Percentiles rank a stretch among this genome's conserved stretches.
Evolutionary conservation across 2,888 invertebrate genomes (phyloP).

Genomic region (Dione vanillae): DNA sequence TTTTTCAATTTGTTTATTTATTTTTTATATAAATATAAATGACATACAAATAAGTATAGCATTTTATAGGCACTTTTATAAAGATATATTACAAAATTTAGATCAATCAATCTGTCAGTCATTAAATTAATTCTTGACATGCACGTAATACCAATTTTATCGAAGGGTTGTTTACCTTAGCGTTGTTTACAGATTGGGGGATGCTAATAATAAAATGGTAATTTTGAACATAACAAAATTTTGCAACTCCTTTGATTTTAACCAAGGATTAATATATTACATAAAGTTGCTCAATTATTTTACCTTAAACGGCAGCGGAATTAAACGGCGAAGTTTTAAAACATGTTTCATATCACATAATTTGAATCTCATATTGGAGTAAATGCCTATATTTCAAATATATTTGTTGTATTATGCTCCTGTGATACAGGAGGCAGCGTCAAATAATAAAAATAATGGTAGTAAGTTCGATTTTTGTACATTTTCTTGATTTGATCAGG

Average conservation of each 20-base stretch:
- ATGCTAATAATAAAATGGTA: constrained; percentile 28
- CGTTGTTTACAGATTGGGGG: background rate
- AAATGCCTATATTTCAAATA: too few relatives aligned
- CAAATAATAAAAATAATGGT: too few relatives aligned
- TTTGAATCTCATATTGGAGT: background rate
- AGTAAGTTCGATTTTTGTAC: too few relatives aligned
- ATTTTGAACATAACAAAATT: constrained; percentile 13
- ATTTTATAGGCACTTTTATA: too few relatives aligned
- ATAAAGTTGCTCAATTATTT: background rate
- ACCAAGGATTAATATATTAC: background rate
- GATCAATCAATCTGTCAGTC: background rate
- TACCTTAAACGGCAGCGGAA: too few relatives aligned
- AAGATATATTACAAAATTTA: background rate
- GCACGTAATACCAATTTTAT: constrained; percentile 23
- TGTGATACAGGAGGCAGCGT: too few relatives aligned
- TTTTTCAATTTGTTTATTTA: too few relatives aligned
- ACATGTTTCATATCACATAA: background rate
- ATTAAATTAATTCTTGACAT: constrained; percentile 15
- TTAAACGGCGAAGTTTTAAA: too few relatives aligned
- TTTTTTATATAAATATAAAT: too few relatives aligned
- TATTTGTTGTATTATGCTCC: too few relatives aligned
- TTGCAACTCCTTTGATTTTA: background rate
- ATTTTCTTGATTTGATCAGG: too few relatives aligned
- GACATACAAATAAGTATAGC: too few relatives aligned
- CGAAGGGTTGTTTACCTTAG: constrained; percentile 19